Base-by-base conservation (phyloP, 2,888 invertebrate genomes). In the Eupithecia pulchellata region DNA sequence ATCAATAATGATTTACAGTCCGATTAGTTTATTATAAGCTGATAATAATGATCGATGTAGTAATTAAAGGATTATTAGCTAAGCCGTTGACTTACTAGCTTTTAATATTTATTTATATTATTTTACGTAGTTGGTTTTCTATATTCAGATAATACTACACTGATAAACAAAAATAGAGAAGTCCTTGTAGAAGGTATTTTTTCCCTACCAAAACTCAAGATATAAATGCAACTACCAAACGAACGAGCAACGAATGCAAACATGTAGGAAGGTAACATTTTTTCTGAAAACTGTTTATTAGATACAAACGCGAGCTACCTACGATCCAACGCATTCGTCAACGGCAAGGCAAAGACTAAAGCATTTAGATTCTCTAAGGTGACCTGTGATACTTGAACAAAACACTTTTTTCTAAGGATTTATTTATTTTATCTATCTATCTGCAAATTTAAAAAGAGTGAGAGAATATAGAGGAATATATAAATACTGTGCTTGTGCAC, bases 1-100 rank as follows among this genome's bases (percentile, higher is more conserved):
- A 52, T 52, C 13, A 52, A 25, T 52, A 52, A 25, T 52, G 52
- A 52, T 52, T 52, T 52, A 52, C 25, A 52, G 25, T 52, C 25
- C 25, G 52, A 52, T 52, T 13, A 11, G 4, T 52, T 20, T 25
- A 52, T 47, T 9, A 20, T 20, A 52, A 25, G 25, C 52, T 52
- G 52, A 25, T 52, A 52, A 11, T 25, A 25, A 52, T 25, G 52
- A 52, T 52, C 52, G 52, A 52, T 52, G 52, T 2, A 25, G 4
- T 52, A 4, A 52, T 52, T 52, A 52, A 25, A 11, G n/a, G 25
- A 52, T 52, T 25, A 52, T 52, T 25, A 25, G 0, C 25, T 3
- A 52, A 52, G 52, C 52, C 52, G 4, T 52, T 4, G 52, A 52
- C 9, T 52, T 13, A 25, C 25, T 25, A 25, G 52, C 25, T 52